Conservation (phyloP, 2,888 invertebrate species). For the Erynnis tages region DNA sequence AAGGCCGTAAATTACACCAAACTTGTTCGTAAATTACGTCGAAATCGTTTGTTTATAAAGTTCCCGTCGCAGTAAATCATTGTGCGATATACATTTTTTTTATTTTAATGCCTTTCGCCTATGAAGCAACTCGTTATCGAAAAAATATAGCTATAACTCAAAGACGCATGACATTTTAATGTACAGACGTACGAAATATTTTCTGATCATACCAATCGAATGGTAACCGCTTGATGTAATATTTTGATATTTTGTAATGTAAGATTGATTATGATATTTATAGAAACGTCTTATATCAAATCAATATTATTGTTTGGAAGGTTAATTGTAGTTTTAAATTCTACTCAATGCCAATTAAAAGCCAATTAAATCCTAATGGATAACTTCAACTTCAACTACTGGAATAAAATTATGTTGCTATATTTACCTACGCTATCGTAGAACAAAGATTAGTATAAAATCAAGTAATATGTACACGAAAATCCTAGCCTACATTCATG, state of each 20-base stretch:
- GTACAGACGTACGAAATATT: conserved; percentile 16
- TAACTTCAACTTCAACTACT: no score
- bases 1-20: conserved; percentile 13
- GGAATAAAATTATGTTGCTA: no score
- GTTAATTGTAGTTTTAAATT: no score
- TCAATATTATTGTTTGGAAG: no score
- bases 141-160: conserved; percentile 17
- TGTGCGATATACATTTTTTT: conserved; percentile 19
- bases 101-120: conserved; percentile 23
- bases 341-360: no score
- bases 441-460: no score
- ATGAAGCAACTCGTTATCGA: conserved; percentile 21
- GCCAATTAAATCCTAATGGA: no score
- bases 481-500: neutral
- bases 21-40: conserved; percentile 17
- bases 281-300: no score
- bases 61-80: conserved; percentile 19
- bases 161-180: conserved; percentile 17
- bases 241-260: neutral
- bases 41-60: conserved; percentile 20
- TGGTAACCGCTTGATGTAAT: conserved; percentile 7
- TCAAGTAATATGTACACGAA: no score
- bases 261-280: neutral
- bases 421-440: no score
- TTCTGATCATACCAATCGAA: conserved; percentile 12